These are phyloP conservation scores for Carassius auratus DNA, from an alignment of 2,113 vertebrate species.

Conservation along the genomic window DNA sequence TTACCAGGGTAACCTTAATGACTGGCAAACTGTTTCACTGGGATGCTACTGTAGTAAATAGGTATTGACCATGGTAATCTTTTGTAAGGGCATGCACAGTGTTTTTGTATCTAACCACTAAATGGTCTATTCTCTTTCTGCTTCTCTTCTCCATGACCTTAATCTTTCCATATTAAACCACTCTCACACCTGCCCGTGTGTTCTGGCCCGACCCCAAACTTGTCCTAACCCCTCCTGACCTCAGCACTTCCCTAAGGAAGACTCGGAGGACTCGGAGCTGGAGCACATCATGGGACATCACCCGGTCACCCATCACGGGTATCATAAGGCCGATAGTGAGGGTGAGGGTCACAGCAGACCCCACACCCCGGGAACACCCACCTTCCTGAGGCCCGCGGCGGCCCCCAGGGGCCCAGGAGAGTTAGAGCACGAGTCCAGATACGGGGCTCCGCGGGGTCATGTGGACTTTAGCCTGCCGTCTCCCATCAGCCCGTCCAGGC, in stretches of 20 bases:
- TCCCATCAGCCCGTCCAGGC: constrained; percentile 81
- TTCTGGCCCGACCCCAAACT: not conserved
- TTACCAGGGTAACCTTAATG: not conserved
- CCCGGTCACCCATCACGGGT: constrained; percentile 49
- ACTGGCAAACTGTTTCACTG: not conserved
- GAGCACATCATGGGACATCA: constrained; percentile 85
- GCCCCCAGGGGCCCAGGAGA: constrained; percentile 51
- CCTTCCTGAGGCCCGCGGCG: constrained; percentile 66
- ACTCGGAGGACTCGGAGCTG: constrained; percentile 88
- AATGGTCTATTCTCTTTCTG: constrained; percentile 44
- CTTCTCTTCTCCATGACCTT: constrained; percentile 12
- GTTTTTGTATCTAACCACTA: constrained; percentile 32
- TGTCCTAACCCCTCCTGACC: constrained; percentile 35
- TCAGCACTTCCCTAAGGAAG: constrained; percentile 85
- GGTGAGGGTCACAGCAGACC: constrained; percentile 64
- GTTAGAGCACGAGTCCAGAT: constrained; percentile 64
- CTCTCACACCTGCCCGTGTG: not conserved
- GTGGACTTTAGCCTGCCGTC: constrained; percentile 76
- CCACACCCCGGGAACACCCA: constrained; percentile 55
- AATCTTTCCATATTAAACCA: constrained; percentile 1
- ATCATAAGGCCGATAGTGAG: constrained; percentile 57
- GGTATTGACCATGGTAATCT: not conserved
- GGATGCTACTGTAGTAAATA: not conserved
- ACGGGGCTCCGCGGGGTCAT: constrained; percentile 55
- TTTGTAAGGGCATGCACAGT: not conserved